Evolutionary conservation across 2,113 vertebrate genomes (phyloP).

Genomic region (Cervus canadensis): DNA sequence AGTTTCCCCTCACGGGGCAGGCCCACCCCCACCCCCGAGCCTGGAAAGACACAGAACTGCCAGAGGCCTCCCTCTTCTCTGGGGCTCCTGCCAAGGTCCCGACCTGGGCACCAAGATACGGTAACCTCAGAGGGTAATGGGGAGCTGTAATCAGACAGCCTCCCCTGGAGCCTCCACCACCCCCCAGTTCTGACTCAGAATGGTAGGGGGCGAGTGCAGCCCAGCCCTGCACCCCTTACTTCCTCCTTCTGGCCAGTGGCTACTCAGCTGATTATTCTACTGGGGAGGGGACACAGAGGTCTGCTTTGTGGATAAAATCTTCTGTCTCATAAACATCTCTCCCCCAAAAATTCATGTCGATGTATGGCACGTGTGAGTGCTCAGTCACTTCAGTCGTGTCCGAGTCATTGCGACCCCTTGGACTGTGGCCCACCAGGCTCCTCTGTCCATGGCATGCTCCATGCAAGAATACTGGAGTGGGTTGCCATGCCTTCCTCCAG

Average conservation of each 20-base stretch:
- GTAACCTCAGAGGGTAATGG: not conserved
- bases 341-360: not conserved
- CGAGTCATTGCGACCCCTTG: rapidly evolving
- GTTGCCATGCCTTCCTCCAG: too few relatives aligned
- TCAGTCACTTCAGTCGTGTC: not conserved
- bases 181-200: not conserved
- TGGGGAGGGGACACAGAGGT: not conserved
- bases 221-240: not conserved
- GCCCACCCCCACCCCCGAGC: not conserved
- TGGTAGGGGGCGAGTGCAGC: not conserved
- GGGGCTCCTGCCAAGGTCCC: not conserved
- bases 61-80: not conserved
- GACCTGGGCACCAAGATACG: not conserved
- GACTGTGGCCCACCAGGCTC: not conserved
- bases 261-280: not conserved
- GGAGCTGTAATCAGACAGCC: not conserved
- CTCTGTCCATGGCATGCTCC: not conserved
- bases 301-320: not conserved
- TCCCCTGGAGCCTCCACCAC: not conserved
- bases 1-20: not conserved
- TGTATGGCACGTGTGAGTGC: rapidly evolving
- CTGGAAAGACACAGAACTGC: not conserved
- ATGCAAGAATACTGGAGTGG: too few relatives aligned
- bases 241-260: not conserved
- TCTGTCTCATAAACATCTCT: not conserved